These are phyloP conservation scores for Gymnorhina tibicen DNA, from an alignment of 2,113 vertebrate species.

Conservation along the genomic window DNA sequence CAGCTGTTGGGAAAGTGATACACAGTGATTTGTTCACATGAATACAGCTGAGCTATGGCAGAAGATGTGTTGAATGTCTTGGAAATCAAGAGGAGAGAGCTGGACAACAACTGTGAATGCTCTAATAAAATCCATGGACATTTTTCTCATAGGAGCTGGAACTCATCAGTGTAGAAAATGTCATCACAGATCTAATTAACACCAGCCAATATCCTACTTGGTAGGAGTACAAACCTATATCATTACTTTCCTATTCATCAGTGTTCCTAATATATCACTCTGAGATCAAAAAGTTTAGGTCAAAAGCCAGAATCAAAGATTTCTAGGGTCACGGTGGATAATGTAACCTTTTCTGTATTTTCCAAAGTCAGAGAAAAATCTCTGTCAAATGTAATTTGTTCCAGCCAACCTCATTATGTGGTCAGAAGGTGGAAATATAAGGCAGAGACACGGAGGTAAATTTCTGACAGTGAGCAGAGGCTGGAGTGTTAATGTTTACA, in stretches of 20 bases:
- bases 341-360: slow-evolving; percentile 34
- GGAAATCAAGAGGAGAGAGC: not conserved
- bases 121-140: not conserved
- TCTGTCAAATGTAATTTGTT: slow-evolving; percentile 20
- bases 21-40: not conserved
- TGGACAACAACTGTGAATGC: not conserved
- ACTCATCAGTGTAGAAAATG: not conserved
- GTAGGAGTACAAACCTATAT: not conserved
- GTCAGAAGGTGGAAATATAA: slow-evolving; percentile 1
- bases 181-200: slow-evolving; percentile 17
- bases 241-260: slow-evolving; percentile 35
- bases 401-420: slow-evolving; percentile 25
- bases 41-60: not conserved
- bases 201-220: not conserved
- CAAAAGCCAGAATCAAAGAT: slow-evolving; percentile 37
- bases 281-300: slow-evolving; percentile 30
- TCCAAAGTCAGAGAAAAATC: slow-evolving; percentile 1
- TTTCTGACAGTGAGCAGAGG: not conserved
- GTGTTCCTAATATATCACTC: not conserved
- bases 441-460: not conserved
- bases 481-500: not conserved
- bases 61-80: not conserved
- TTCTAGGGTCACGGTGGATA: not conserved
- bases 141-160: not conserved
- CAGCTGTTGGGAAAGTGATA: not conserved